phyloP scores from a whole-genome alignment of 2,888 invertebrate species.

The Mellilla xanthometata region DNA sequence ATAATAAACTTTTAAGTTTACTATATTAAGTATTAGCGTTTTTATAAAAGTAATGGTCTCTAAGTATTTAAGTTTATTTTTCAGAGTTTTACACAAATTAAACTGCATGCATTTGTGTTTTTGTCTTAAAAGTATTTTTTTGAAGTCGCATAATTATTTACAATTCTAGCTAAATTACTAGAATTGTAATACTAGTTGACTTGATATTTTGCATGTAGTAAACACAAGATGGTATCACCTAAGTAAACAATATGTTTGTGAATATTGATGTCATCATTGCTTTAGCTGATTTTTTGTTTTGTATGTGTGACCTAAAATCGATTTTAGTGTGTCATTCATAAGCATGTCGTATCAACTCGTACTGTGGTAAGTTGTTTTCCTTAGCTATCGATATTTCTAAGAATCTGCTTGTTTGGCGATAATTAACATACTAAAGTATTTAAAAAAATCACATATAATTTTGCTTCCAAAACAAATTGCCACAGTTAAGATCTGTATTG shows the following conservation, averaged over 20 bases:
- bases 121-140: too few species aligned
- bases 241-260: neutral
- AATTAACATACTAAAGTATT: too few species aligned
- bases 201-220: neutral
- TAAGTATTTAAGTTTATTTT: too few species aligned
- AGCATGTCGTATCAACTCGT: neutral
- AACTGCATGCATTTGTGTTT: too few species aligned
- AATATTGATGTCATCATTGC: neutral
- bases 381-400: neutral
- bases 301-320: neutral
- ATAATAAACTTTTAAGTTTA: too few species aligned
- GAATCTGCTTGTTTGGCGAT: neutral
- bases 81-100: too few species aligned
- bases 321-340: neutral
- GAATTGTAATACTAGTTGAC: too few species aligned
- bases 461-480: neutral
- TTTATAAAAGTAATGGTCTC: too few species aligned
- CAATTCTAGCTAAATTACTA: too few species aligned
- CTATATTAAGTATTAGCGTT: too few species aligned
- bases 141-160: too few species aligned
- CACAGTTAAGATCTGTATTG: neutral
- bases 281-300: neutral
- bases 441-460: too few species aligned
- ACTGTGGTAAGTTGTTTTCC: conserved; percentile 1
- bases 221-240: neutral